Percentiles rank a stretch among this genome's conserved stretches.
Evolutionary conservation across 2,888 invertebrate genomes (phyloP).

Genomic region (Epinotia bilunana): DNA sequence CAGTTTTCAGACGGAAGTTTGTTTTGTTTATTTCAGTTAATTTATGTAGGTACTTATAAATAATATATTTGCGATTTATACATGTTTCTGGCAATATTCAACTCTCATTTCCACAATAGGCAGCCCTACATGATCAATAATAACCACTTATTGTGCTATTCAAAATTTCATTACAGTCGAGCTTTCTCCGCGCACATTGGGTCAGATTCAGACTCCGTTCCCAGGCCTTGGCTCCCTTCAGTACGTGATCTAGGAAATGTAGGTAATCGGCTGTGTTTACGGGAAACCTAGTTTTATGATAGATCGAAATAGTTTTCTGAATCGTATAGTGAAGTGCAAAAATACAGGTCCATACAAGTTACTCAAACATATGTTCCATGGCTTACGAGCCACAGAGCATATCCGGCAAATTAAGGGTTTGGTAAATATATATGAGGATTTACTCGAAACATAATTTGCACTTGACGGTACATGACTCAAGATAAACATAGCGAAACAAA

Average conservation of each 20-base stretch:
- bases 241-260: slow-evolving; percentile 40
- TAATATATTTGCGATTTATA: background rate
- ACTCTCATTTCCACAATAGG: background rate
- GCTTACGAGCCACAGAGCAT: no score
- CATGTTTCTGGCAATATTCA: background rate
- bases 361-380: no score
- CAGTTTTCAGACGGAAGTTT: no score
- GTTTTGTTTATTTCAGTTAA: no score
- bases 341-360: no score
- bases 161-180: slow-evolving; percentile 33
- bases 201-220: slow-evolving; percentile 26
- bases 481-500: no score
- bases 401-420: no score
- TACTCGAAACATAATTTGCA: no score
- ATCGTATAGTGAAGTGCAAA: background rate
- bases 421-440: no score
- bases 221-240: slow-evolving; percentile 9
- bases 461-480: no score
- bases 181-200: slow-evolving; percentile 37
- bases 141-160: slow-evolving; percentile 28
- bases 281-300: slow-evolving; percentile 19
- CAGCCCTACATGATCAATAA: slow-evolving; percentile 21
- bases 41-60: no score
- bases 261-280: slow-evolving; percentile 7
- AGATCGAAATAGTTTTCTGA: background rate